A percentile compares a stretch with the other conserved stretches of the same genome.
Conservation (phyloP, 2,888 invertebrate genomes). For the Lobophora halterata region DNA sequence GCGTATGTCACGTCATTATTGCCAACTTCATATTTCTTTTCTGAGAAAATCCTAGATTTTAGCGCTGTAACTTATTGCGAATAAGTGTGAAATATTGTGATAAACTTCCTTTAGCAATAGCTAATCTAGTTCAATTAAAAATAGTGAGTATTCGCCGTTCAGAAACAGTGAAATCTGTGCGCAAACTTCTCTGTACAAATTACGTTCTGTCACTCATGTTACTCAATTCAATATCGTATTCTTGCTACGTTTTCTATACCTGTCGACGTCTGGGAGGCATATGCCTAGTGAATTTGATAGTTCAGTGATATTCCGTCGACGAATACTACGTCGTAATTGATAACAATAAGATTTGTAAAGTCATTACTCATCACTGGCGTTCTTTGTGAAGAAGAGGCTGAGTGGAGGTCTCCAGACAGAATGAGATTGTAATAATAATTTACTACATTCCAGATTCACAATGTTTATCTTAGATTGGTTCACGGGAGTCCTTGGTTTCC, state of each 20-base stretch:
- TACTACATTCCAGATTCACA: slow-evolving; percentile 68
- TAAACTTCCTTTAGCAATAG: slow-evolving; percentile 71
- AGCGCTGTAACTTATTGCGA: slow-evolving; percentile 66
- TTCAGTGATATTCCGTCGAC: slow-evolving; percentile 36
- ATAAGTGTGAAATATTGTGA: slow-evolving; percentile 73
- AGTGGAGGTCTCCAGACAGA: slow-evolving; percentile 20
- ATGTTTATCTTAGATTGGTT: slow-evolving; percentile 99
- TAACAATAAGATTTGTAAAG: slow-evolving; percentile 59
- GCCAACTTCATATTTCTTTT: slow-evolving; percentile 65
- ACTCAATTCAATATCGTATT: slow-evolving; percentile 69
- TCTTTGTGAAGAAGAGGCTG: slow-evolving; percentile 56
- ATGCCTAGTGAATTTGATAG: slow-evolving; percentile 32
- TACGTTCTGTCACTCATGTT: slow-evolving; percentile 73
- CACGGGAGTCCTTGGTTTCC: slow-evolving; percentile 95
- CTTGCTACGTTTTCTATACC: slow-evolving; percentile 49
- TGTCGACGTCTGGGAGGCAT: slow-evolving; percentile 40
- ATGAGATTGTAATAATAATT: slow-evolving; percentile 41
- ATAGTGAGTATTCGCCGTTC: slow-evolving; percentile 64
- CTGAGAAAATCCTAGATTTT: slow-evolving; percentile 64
- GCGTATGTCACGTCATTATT: slow-evolving; percentile 75
- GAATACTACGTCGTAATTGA: slow-evolving; percentile 49
- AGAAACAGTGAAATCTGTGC: slow-evolving; percentile 42
- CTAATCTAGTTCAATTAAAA: slow-evolving; percentile 72
- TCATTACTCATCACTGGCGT: slow-evolving; percentile 54
- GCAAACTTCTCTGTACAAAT: slow-evolving; percentile 60